Base-by-base conservation (phyloP, 2,888 invertebrate species). In the Smittia sp. region DNA sequence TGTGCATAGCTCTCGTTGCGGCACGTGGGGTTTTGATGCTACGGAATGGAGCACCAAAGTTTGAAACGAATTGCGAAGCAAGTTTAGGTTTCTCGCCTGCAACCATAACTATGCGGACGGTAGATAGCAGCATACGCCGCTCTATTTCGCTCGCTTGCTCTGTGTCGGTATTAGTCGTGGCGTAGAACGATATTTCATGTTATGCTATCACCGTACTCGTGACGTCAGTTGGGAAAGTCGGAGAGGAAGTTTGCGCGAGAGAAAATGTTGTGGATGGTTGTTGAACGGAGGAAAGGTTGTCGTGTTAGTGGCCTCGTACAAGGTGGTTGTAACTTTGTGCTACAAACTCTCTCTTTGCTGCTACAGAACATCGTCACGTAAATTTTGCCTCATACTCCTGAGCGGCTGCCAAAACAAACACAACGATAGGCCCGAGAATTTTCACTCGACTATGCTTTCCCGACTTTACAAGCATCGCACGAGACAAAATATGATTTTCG, bases 311-410 rank as follows among this genome's bases (percentile, higher is more conserved):
- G 46, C 46, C 46, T 46, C 46, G 11, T 24, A 68, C 68, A 68
- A 68, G 68, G 68, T 68, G 68, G 68, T 68, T 68, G 68, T 68
- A 39, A 68, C 68, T 39, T 41, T 68, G 68, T 68, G 11, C n/a
- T 15, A 46, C 11, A 46, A 46, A 46, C 15, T 11, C 46, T 46
- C 46, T 11, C 46, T 2, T 46, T 11, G 15, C 11, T n/a, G 11
- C 32, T 32, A 9, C 32, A 32, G 3, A 9, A 32, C 9, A 3
- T 32, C 32, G 4, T 32, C 32, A 32, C 32, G 3, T 3, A 32
- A 32, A 32, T 46, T 15, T 11, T 11, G 11, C 15, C 46, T 46
- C 46, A 46, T n/a, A 46, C 11, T 46, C 15, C 15, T 15, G 15
- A 46, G 46, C n/a, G 32, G 32, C 32, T 46, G 15, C 46, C 11